Conservation (phyloP, 1,140 invertebrate genomes). For the Portunus trituberculatus region DNA sequence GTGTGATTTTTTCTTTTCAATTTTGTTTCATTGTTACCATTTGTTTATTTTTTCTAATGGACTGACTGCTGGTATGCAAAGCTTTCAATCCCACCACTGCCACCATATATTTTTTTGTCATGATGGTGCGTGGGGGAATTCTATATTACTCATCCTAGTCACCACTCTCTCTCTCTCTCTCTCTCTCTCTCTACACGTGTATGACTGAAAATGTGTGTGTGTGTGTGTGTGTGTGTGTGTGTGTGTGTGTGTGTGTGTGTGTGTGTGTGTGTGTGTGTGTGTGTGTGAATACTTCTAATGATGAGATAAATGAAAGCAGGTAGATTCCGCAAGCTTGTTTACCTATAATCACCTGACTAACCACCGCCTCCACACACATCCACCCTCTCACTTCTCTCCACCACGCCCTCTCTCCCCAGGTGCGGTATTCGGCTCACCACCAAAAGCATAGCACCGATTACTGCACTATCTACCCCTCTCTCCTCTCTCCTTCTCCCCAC, state of each 20-base stretch:
- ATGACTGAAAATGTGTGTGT: neutral
- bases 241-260: conserved; percentile 20
- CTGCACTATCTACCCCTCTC: neutral
- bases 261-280: conserved; percentile 4
- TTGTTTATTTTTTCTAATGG: neutral
- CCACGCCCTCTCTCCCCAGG: neutral
- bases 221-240: conserved; percentile 15
- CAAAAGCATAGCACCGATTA: neutral
- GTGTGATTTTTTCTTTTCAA: neutral
- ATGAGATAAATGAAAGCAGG: neutral
- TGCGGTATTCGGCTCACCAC: neutral
- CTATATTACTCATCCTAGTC: no score
- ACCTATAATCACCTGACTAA: neutral
- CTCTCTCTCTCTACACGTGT: neutral
- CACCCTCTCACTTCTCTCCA: neutral
- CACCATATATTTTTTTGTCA: neutral
- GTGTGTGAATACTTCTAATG: neutral
- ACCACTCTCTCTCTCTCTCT: no score
- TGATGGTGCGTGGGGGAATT: no score
- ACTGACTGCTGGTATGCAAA: no score
- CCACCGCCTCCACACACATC: neutral
- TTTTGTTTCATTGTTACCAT: neutral
- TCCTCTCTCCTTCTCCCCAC: conserved; percentile 9
- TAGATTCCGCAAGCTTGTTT: neutral
- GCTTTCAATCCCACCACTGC: neutral